Percentiles rank a stretch among this genome's conserved stretches.
phyloP scores from a whole-genome alignment of 2,113 vertebrate genomes.

The Pycnonotus jocosus region DNA sequence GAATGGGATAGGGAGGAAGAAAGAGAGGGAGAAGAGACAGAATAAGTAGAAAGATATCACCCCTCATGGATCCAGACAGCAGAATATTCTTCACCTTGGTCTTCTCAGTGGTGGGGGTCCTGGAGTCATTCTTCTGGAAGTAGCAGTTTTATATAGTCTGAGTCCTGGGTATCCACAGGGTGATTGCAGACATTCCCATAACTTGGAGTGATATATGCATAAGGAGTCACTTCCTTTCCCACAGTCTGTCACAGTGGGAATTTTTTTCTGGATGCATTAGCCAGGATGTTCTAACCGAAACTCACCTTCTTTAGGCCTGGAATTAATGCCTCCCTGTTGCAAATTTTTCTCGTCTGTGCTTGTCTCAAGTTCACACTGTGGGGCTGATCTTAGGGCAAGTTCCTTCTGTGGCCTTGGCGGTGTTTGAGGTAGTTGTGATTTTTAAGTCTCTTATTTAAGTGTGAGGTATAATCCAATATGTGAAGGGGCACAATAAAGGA shows the following conservation, averaged over 20 bases:
- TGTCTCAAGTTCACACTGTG: background rate
- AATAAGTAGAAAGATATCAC: background rate
- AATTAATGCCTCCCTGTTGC: background rate
- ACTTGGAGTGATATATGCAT: fast-evolving
- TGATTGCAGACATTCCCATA: background rate
- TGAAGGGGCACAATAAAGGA: background rate
- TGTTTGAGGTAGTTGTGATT: background rate
- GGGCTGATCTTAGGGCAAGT: background rate
- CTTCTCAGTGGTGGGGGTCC: background rate
- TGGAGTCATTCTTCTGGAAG: background rate
- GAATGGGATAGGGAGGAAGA: background rate
- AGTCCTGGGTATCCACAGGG: background rate
- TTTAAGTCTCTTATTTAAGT: background rate
- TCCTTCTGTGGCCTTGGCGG: background rate
- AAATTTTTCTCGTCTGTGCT: background rate
- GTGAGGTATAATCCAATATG: background rate
- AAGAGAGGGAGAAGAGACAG: background rate
- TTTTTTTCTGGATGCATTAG: background rate
- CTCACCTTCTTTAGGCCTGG: background rate
- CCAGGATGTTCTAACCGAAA: background rate
- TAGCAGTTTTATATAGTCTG: too few relatives aligned
- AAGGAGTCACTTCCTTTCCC: background rate
- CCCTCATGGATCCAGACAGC: background rate
- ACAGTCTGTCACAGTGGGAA: background rate
- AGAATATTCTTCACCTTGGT: background rate